These are phyloP conservation scores for Dasyurus viverrinus DNA, from an alignment of 2,113 vertebrate genomes.

Conservation along the genomic window DNA sequence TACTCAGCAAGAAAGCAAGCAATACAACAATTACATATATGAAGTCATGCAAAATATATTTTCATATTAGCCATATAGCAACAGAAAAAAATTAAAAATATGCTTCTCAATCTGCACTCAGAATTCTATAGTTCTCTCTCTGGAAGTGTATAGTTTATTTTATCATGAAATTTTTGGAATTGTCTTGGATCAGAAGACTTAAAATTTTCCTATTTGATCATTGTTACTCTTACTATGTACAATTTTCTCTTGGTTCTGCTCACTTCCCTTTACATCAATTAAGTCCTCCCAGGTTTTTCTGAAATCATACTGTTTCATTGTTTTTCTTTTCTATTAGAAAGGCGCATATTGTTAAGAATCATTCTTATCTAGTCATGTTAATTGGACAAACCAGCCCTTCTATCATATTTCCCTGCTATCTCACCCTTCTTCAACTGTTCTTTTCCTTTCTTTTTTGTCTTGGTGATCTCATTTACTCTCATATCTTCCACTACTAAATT, in stretches of 20 bases:
- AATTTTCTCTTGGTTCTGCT: background rate
- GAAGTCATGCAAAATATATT: too few species aligned
- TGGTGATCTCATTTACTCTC: too few species aligned
- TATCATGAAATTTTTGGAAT: background rate
- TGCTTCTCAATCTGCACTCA: background rate
- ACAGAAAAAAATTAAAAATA: background rate
- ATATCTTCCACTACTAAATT: background rate
- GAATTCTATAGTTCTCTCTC: background rate
- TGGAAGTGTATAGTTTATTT: background rate
- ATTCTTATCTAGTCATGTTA: background rate
- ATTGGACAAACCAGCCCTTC: background rate
- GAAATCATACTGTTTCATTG: background rate
- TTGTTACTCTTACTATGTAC: background rate
- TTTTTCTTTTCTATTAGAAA: background rate
- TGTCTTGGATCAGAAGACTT: background rate
- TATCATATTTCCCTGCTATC: background rate
- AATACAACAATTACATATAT: too few species aligned
- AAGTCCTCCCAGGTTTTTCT: background rate
- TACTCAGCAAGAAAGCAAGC: too few species aligned
- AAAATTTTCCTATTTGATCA: background rate
- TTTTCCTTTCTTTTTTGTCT: background rate
- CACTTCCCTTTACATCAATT: background rate
- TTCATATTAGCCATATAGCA: too few species aligned
- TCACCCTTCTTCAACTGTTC: background rate
- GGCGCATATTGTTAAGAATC: background rate